phyloP scores from a whole-genome alignment of 2,888 invertebrate genomes.

The Lacanobia wlatinum region DNA sequence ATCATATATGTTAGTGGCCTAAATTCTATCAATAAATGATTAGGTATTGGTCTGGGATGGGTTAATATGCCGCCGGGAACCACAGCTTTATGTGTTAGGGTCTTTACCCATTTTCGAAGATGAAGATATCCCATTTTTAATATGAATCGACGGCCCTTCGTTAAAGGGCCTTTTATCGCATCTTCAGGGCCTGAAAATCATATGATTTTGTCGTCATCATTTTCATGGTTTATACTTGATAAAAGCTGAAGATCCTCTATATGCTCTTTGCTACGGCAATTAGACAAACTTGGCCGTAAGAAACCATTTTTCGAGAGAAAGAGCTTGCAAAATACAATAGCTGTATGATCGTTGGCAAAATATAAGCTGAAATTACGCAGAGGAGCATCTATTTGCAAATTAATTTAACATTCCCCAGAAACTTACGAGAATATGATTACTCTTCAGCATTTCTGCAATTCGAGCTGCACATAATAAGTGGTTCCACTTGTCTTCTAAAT shows the following conservation, averaged over 20 bases:
- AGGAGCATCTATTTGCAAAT: constrained; percentile 20
- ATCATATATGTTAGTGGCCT: constrained; percentile 57
- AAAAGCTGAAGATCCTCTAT: not conserved
- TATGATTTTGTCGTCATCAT: too few species aligned
- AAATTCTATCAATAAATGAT: constrained; percentile 64
- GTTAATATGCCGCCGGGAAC: constrained; percentile 39
- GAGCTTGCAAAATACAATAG: not conserved
- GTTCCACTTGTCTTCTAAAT: constrained; percentile 39
- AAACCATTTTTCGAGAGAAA: too few species aligned
- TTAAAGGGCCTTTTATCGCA: not conserved
- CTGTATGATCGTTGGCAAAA: not conserved
- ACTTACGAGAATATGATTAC: constrained; percentile 11
- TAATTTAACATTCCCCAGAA: constrained; percentile 25
- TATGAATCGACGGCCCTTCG: not conserved
- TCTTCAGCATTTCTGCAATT: constrained; percentile 22
- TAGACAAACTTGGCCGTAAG: not conserved
- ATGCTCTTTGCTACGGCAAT: not conserved
- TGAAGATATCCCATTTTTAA: constrained; percentile 9
- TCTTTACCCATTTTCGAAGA: constrained; percentile 1
- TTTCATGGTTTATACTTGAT: not conserved
- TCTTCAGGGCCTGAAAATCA: not conserved
- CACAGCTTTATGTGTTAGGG: constrained; percentile 1
- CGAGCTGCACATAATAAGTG: constrained; percentile 17
- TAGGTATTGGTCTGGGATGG: constrained; percentile 37
- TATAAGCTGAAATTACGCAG: not conserved